A percentile compares a stretch with the other conserved stretches of the same genome.
phyloP scores from a whole-genome alignment of 2,113 vertebrate species.

The Baryphthengus martii region DNA sequence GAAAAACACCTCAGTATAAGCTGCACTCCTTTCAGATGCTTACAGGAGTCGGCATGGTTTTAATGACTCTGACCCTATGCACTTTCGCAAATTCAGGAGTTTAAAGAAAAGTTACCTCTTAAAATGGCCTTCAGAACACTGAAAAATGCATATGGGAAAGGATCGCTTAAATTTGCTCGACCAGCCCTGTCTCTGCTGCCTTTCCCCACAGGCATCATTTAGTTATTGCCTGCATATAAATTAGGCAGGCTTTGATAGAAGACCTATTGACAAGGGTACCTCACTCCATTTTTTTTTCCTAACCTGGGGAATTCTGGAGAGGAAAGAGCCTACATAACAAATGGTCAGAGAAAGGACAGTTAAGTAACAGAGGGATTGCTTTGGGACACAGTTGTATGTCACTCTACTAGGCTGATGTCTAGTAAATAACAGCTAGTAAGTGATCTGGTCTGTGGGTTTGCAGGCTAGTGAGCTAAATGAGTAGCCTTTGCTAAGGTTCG shows the following conservation, averaged over 20 bases:
- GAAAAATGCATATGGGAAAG: constrained; percentile 5
- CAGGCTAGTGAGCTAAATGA: background rate
- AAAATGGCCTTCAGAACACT: constrained; percentile 5
- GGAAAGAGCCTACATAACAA: background rate
- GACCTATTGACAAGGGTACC: constrained; percentile 27
- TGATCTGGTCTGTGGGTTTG: background rate
- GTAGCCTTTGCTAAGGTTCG: background rate
- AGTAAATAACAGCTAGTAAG: background rate
- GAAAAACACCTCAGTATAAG: background rate
- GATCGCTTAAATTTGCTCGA: background rate
- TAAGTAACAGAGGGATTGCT: background rate
- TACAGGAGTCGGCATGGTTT: background rate
- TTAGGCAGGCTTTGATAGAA: constrained; percentile 14
- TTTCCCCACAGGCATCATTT: constrained; percentile 42
- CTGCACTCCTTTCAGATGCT: background rate
- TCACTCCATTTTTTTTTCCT: background rate
- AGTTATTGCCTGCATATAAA: constrained; percentile 52
- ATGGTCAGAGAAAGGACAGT: background rate
- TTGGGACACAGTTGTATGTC: background rate
- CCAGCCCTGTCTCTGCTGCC: constrained; percentile 17
- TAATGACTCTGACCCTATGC: background rate
- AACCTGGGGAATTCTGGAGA: background rate
- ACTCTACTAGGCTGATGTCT: background rate
- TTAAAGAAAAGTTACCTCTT: background rate
- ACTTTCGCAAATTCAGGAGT: background rate